Evolutionary conservation across 2,797 vertebrate genomes (phyloP), one percentile per base, ranked within the genome.

Genomic region (Pampus argenteus): DNA sequence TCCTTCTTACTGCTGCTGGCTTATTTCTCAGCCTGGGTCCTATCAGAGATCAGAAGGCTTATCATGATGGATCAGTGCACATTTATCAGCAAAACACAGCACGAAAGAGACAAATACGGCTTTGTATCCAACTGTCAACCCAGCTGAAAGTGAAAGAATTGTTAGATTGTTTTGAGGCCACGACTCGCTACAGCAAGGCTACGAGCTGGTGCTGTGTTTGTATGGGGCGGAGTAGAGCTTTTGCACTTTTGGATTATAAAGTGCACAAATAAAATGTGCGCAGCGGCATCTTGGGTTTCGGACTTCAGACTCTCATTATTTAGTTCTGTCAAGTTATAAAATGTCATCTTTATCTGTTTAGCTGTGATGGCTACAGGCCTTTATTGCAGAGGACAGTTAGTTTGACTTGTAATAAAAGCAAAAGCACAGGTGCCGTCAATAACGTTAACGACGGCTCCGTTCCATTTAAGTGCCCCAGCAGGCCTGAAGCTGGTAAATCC

Each of bases 1-100:
- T 49, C 29, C 38, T 34, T 64, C 42, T 25, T 14, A 0, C 7
- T n/a, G 57, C 73, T 65, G 81, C 79, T 86, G 88, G 73, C 54
- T 86, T 77, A 23, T 83, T 83, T 89, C 84, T 85, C 73, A 29
- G 34, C 13, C 59, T 2, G 64, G 59, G 63, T 70, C 63, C 79
- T 66, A 86, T 90, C 91, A 82, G 66, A 86, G 74, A 84, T 88
- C 85, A 82, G 71, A 79, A 1, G 57, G 56, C 84, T 90, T 92
- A 92, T 91, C 88, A 85, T 91, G 88, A 92, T 83, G 84, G 85
- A 90, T 92, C 86, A 52, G 84, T 38, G 69, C 7, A 23, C 62
- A 61, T 85, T 79, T 85, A 89, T 88, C 87, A 85, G 80, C 34
- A 34, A 38, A 61, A 55, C 65, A 64, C 70, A 68, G 52, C 70